Evolutionary conservation across 1,140 invertebrate genomes (phyloP).

Genomic region (Papilio xuthus): DNA sequence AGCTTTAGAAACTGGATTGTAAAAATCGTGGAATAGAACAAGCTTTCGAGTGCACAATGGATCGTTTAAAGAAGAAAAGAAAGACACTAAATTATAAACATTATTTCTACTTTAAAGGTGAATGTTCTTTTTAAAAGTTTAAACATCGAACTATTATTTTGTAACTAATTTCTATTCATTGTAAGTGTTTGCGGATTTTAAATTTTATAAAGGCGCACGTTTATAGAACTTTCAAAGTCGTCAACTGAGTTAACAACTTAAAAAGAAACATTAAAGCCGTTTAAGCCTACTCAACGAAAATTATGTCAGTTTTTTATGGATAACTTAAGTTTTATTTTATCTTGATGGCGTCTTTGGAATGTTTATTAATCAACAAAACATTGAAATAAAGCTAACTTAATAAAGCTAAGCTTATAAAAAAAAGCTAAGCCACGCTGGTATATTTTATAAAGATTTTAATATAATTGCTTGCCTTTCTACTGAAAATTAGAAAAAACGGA

Average conservation of each 20-base stretch:
- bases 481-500: background rate
- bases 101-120: no score
- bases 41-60: background rate
- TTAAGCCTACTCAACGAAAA: background rate
- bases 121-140: background rate
- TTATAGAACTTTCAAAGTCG: background rate
- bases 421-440: background rate
- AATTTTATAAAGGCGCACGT: background rate
- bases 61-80: background rate
- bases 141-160: background rate
- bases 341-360: background rate
- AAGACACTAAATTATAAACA: no score
- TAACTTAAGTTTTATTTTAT: background rate
- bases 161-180: background rate
- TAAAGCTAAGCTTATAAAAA: no score
- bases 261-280: background rate
- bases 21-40: background rate
- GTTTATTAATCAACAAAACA: background rate
- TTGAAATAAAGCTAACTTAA: no score
- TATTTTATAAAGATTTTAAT: background rate
- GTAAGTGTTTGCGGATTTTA: background rate
- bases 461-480: background rate
- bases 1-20: no score
- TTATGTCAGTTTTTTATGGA: background rate
- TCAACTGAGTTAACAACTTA: conserved; percentile 16